Conservation (phyloP, 2,113 vertebrate genomes). For the Corythornis vintsioides region DNA sequence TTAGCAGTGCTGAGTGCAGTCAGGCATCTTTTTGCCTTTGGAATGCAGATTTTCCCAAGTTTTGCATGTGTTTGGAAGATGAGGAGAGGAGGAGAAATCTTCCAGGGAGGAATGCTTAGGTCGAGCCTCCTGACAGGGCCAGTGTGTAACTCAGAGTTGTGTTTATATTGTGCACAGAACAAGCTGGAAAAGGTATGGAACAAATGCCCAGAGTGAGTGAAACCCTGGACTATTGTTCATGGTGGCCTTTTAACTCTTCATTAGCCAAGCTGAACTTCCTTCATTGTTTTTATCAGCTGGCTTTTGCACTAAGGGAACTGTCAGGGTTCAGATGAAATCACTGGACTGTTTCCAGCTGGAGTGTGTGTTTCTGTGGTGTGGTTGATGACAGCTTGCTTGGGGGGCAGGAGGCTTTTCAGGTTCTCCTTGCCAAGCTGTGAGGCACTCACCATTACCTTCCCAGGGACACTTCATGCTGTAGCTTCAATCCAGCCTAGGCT, state of each 20-base stretch:
- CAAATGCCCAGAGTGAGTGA: not conserved
- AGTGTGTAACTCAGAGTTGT: not conserved
- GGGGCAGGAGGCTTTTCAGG: not conserved
- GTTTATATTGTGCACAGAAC: not conserved
- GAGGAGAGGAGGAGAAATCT: not conserved
- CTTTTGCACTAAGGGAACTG: not conserved
- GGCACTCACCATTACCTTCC: not conserved
- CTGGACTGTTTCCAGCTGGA: not conserved
- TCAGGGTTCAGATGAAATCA: not conserved
- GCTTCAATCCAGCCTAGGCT: not conserved
- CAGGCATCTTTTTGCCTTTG: not conserved
- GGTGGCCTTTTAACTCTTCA: not conserved
- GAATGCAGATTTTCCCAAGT: not conserved
- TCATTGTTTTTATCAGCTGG: not conserved
- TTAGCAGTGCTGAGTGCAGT: not conserved
- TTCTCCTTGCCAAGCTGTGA: not conserved
- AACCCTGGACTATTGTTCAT: not conserved
- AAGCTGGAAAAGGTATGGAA: not conserved
- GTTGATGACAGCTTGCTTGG: not conserved
- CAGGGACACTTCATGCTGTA: not conserved
- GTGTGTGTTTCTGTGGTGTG: not conserved
- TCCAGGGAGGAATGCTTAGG: not conserved
- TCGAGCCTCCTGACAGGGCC: not conserved
- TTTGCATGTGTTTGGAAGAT: not conserved
- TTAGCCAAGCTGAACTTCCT: not conserved